Conservation (phyloP, 2,888 invertebrate species). For the Cerastis rubricosa region DNA sequence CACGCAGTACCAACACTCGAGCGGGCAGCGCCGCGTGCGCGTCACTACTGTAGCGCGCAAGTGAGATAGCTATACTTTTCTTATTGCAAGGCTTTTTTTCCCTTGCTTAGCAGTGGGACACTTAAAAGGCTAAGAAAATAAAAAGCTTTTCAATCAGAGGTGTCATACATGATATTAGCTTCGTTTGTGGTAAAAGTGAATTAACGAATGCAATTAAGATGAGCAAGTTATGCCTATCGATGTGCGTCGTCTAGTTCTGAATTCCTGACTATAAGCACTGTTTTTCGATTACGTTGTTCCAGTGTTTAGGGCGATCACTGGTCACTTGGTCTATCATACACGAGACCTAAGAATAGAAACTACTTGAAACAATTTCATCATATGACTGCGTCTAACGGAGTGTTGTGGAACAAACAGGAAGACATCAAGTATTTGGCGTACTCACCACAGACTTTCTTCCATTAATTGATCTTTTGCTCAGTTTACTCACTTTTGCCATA, state of each 20-base stretch:
- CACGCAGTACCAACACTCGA: slow-evolving; percentile 99
- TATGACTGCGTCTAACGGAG: background rate
- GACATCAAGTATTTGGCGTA: too few species aligned
- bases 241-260: background rate
- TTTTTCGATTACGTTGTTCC: background rate
- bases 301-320: background rate
- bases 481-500: too few species aligned
- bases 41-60: slow-evolving; percentile 99
- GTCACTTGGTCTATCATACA: background rate
- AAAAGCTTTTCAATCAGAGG: background rate
- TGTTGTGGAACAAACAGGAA: too few species aligned
- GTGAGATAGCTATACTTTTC: slow-evolving; percentile 82
- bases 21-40: slow-evolving; percentile 97
- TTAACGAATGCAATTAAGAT: background rate
- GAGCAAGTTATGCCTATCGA: background rate
- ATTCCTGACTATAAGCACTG: background rate
- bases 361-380: too few species aligned
- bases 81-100: background rate
- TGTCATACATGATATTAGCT: background rate
- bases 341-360: too few species aligned
- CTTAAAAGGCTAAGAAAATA: too few species aligned
- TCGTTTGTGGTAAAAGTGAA: background rate
- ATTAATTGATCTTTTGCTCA: background rate
- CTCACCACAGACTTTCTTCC: background rate
- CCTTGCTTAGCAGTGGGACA: too few species aligned